phyloP scores from a whole-genome alignment of 2,888 invertebrate genomes.

The Pterostichus niger region DNA sequence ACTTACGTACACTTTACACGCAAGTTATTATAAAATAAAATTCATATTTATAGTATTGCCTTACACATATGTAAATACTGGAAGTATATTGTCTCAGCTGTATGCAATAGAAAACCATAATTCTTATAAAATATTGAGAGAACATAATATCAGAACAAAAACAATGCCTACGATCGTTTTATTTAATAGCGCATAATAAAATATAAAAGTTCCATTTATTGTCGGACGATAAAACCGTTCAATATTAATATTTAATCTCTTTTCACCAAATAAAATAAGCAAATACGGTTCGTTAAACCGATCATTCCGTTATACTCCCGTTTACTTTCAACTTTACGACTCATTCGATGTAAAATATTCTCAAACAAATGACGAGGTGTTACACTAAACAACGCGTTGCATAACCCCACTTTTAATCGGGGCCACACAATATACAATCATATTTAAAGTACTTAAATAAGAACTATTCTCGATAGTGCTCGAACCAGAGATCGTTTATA shows the following conservation, averaged over 20 bases:
- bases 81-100: not conserved
- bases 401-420: not conserved
- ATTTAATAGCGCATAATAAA: slow-evolving; percentile 32
- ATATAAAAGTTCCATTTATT: slow-evolving; percentile 44
- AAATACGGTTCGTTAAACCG: slow-evolving; percentile 8
- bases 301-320: not conserved
- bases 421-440: not conserved
- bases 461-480: too few species aligned
- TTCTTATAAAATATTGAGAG: not conserved
- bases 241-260: slow-evolving; percentile 53
- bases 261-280: slow-evolving; percentile 25
- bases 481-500: too few species aligned
- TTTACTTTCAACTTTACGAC: slow-evolving; percentile 2
- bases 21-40: too few species aligned
- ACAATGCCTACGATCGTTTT: slow-evolving; percentile 14
- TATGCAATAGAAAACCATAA: not conserved
- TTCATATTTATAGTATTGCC: too few species aligned
- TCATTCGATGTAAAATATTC: slow-evolving; percentile 10
- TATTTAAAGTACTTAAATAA: too few species aligned
- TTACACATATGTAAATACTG: not conserved
- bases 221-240: slow-evolving; percentile 34
- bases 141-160: not conserved
- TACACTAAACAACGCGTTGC: slow-evolving; percentile 5
- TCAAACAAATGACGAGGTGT: slow-evolving; percentile 22
- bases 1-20: too few species aligned